Evolutionary conservation across 2,888 invertebrate species (phyloP).

Genomic region (Drosophila meridiana): DNA sequence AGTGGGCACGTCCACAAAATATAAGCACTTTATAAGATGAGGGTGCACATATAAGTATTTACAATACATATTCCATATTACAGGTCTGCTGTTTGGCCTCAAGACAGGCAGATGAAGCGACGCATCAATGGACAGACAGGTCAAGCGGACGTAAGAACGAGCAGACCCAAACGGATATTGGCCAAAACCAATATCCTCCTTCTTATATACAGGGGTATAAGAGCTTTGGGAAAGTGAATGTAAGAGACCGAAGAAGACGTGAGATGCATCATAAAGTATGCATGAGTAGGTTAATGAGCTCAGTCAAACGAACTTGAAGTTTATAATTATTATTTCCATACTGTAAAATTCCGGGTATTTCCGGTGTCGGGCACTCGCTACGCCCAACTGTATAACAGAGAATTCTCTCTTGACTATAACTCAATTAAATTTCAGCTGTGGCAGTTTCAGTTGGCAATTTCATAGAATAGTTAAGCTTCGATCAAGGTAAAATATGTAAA

Average conservation of each 20-base stretch:
- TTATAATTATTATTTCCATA: not conserved
- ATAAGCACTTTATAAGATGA: slow-evolving; percentile 1
- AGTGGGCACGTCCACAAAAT: slow-evolving; percentile 1
- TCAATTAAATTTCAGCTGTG: not conserved
- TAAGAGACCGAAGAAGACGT: too few relatives aligned
- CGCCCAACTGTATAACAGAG: too few relatives aligned
- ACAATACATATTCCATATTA: not conserved
- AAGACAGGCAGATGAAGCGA: not conserved
- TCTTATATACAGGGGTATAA: not conserved
- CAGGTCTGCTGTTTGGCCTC: too few relatives aligned
- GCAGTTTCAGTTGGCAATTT: not conserved
- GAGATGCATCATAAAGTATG: too few relatives aligned
- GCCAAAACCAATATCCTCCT: not conserved
- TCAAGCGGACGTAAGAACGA: not conserved
- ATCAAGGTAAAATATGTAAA: not conserved
- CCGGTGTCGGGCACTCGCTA: too few relatives aligned
- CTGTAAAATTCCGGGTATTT: not conserved
- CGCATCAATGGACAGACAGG: not conserved
- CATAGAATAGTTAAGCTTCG: not conserved
- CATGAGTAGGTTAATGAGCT: not conserved
- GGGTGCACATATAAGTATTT: not conserved
- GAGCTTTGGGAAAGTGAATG: too few relatives aligned
- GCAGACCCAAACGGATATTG: not conserved
- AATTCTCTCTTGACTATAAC: not conserved
- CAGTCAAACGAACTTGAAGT: not conserved